Conservation (phyloP, 1,140 invertebrate genomes). For the Hestina assimilis region DNA sequence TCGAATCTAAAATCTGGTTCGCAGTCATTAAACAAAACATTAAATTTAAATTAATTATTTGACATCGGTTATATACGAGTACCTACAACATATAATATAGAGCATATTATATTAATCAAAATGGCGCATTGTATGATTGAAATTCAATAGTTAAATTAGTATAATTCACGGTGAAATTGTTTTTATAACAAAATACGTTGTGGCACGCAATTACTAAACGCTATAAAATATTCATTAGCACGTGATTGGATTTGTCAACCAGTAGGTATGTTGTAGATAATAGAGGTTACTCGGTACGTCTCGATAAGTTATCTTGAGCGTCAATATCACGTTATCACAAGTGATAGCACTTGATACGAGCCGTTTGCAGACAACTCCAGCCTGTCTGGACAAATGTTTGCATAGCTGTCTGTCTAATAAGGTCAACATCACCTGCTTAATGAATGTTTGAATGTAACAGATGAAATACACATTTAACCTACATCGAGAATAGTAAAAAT, state of each 20-base stretch:
- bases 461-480: neutral
- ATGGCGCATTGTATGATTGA: neutral
- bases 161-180: neutral
- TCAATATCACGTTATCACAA: slow-evolving; percentile 39
- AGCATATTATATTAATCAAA: no score
- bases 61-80: no score
- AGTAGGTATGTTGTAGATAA: slow-evolving; percentile 3
- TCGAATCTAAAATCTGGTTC: no score
- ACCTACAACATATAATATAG: no score
- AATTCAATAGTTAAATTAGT: neutral
- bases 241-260: slow-evolving; percentile 18
- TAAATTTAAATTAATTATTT: no score
- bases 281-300: slow-evolving; percentile 2
- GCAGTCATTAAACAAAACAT: no score
- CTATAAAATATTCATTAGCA: neutral
- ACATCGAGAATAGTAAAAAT: no score
- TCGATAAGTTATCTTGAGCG: slow-evolving; percentile 32
- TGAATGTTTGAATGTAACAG: neutral
- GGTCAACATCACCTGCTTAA: slow-evolving; percentile 34
- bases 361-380: slow-evolving; percentile 53
- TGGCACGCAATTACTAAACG: neutral
- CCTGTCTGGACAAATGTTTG: slow-evolving; percentile 61
- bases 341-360: slow-evolving; percentile 52
- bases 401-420: slow-evolving; percentile 48
- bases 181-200: no score